These are phyloP conservation scores for Colletes gigas DNA, from an alignment of 1,140 invertebrate genomes.

Conservation along the genomic window DNA sequence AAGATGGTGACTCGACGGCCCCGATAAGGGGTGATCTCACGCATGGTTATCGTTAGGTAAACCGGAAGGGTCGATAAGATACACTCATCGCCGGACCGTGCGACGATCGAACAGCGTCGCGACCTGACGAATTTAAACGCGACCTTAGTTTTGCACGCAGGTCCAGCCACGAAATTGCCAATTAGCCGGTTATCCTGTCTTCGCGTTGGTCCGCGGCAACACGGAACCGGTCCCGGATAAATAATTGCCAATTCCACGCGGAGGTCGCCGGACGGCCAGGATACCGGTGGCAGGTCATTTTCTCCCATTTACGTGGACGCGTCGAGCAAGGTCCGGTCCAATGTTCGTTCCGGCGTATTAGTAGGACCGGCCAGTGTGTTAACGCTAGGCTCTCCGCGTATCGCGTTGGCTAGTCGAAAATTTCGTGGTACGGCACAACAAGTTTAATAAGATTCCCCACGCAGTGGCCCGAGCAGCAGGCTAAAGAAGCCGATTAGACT, in stretches of 20 bases:
- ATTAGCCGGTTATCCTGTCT: conserved; percentile 62
- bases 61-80: conserved; percentile 37
- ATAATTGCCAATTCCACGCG: conserved; percentile 67
- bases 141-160: conserved; percentile 25
- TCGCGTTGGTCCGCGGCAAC: conserved; percentile 32
- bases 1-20: neutral
- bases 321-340: conserved; percentile 9
- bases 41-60: neutral
- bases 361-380: neutral
- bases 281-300: conserved; percentile 60
- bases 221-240: conserved; percentile 56
- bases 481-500: too few relatives aligned
- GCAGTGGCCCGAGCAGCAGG: too few relatives aligned
- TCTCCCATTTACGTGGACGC: conserved; percentile 50
- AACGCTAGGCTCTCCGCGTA: too few relatives aligned
- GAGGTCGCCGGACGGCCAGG: conserved; percentile 41
- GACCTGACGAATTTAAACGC: conserved; percentile 32
- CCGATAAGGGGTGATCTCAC: conserved; percentile 26
- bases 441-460: neutral
- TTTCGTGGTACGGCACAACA: neutral
- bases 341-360: neutral
- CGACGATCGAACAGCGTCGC: conserved; percentile 13
- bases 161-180: conserved; percentile 63
- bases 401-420: neutral
- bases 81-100: neutral